Evolutionary conservation across 2,888 invertebrate genomes (phyloP), one percentile per base, ranked within the genome.

Genomic region (Andrena praecox): DNA sequence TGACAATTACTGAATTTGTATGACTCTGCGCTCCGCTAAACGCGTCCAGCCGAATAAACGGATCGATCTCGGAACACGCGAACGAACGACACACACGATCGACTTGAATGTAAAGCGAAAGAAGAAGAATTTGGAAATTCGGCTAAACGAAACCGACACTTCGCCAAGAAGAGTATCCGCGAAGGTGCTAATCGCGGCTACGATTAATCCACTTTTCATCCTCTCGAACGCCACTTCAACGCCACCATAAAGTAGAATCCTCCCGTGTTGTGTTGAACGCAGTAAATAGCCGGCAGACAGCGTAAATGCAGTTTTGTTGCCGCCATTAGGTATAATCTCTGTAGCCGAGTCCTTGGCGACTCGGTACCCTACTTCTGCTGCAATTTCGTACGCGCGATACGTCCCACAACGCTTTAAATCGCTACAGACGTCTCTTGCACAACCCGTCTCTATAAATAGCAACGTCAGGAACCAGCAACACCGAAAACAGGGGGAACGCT

Each of bases 341-440:
- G 62, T 6, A 29, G 48, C 2, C 31, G 20, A 80, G 80, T 80
- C 81, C 80, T 80, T 80, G 80, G 80, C 48, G 48, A n/a, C 54
- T 68, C 80, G 56, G 63, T 80, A 80, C 80, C 81, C 80, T 56
- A 80, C 62, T 80, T 80, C 73, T 73, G 12, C 80, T 31, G 80
- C 56, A 73, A 80, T 80, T 80, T 73, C 31, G 81, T 80, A 64
- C 73, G 63, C 63, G 50, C 5, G 72, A 80, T 64, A 80, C 80
- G 63, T 73, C 80, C 80, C 80, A 80, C 80, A 73, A 80, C 67
- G 81, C 56, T 72, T 80, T 50, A 80, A 80, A 67, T 35, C 54
- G 72, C 27, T 33, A 54, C 54, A 72, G 35, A 63, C 72, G 29
- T 16, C 35, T 31, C 33, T 68, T 80, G 60, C 80, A 64, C 64